Evolutionary conservation across 2,797 vertebrate genomes (phyloP), one percentile per base, ranked within the genome.

Genomic region (Taenioides sp.): DNA sequence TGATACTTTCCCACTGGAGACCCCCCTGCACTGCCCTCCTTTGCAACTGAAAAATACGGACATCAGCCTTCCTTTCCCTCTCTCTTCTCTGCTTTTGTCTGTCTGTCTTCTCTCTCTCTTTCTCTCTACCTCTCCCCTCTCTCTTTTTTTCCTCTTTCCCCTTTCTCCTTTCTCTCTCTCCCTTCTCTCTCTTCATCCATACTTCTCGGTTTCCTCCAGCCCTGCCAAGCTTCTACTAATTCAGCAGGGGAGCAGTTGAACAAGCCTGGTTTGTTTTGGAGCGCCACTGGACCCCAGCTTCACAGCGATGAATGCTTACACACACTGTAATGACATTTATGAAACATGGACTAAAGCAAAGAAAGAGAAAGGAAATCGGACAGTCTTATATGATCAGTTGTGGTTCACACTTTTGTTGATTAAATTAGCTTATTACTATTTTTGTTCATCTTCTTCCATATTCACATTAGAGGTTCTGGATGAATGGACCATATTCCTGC

Each of bases 311-410:
- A 91, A 92, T 93, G 91, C 84, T 82, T 64, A 81, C 68, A 90
- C 84, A 80, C 84, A 83, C 77, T 70, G 78, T 78, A 85, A 89
- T 92, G 93, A 92, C 91, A 91, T 92, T 92, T 93, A 91, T 92
- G 89, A 91, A 89, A 83, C 85, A 83, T 65, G 72, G 78, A 83
- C 80, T 83, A 63, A 75, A 81, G 82, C 79, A 74, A 55, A 67
- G 77, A 80, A 84, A 80, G 4, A 37, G 17, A 77, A 79, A 70
- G 63, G 84, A 79, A 83, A 76, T 64, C n/a, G 70, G 68, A 34
- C 34, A 20, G 78, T 11, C 68, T 67, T 80, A 50, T 69, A 75
- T 78, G 81, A 87, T 85, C 83, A 75, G 79, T 80, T 77, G 61
- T 70, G 75, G 78, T 66, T 70, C 79, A 66, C 23, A n/a, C 64